Conservation (phyloP, 2,888 invertebrate species). For the Zonitis immaculata region DNA sequence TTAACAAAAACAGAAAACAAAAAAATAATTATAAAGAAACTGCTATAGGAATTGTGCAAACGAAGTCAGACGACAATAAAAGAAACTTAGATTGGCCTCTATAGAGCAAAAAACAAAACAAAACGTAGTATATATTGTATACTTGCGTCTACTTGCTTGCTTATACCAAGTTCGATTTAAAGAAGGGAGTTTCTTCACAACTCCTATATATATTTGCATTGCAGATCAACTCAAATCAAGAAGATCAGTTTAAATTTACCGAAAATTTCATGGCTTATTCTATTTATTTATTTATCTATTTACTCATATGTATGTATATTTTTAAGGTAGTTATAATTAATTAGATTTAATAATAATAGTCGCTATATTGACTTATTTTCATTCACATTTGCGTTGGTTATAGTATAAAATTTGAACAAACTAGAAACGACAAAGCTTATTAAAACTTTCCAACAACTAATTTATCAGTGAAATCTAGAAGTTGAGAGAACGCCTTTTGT, state of each 20-base stretch:
- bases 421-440: constrained; percentile 1
- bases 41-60: neutral
- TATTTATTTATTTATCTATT: too few relatives aligned
- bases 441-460: constrained; percentile 1
- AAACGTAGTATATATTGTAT: too few relatives aligned
- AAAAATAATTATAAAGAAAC: neutral
- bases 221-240: constrained; percentile 12
- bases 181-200: constrained; percentile 8
- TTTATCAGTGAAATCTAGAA: neutral
- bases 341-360: neutral
- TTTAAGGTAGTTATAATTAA: too few relatives aligned
- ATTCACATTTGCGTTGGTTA: neutral
- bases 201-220: constrained; percentile 14
- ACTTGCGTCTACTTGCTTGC: neutral
- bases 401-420: neutral
- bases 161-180: neutral
- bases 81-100: neutral
- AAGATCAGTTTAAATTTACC: neutral
- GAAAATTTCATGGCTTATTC: neutral
- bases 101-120: neutral
- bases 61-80: neutral
- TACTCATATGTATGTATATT: too few relatives aligned
- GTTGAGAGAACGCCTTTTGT: neutral
- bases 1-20: neutral
- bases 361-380: neutral